These are phyloP conservation scores for Fregata magnificens DNA, from an alignment of 2,113 vertebrate genomes.

Conservation along the genomic window DNA sequence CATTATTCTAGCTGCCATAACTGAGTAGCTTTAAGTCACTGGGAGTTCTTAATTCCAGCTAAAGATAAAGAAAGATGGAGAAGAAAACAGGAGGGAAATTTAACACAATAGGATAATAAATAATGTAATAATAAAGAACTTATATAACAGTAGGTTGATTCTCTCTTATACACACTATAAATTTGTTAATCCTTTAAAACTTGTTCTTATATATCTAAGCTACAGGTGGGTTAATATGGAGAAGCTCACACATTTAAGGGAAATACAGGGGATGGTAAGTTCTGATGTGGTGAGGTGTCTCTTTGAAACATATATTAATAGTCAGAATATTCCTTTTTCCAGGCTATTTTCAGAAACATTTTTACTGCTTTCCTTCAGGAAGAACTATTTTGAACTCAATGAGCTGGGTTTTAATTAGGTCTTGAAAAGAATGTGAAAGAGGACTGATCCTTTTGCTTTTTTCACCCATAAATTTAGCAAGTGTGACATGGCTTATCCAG, in stretches of 20 bases:
- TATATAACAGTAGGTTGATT: rapidly evolving
- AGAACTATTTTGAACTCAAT: neutral
- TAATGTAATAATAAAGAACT: neutral
- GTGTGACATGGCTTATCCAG: neutral
- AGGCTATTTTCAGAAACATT: neutral
- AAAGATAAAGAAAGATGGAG: neutral
- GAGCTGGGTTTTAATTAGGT: neutral
- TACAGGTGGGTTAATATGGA: neutral
- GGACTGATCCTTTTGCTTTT: neutral
- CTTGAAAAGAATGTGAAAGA: neutral
- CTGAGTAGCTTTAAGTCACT: neutral
- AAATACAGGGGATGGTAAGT: neutral
- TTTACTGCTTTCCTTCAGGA: neutral
- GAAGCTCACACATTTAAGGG: neutral
- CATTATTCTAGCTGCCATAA: neutral
- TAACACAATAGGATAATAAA: neutral
- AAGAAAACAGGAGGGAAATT: neutral
- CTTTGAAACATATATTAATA: neutral
- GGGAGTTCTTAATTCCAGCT: neutral
- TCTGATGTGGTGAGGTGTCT: neutral
- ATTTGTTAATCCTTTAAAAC: neutral
- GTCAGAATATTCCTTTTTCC: neutral
- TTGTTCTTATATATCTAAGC: neutral
- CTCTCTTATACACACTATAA: neutral
- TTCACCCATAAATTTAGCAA: neutral